These are phyloP conservation scores for Rhincodon typus DNA, from an alignment of 2,797 vertebrate species.

Conservation along the genomic window DNA sequence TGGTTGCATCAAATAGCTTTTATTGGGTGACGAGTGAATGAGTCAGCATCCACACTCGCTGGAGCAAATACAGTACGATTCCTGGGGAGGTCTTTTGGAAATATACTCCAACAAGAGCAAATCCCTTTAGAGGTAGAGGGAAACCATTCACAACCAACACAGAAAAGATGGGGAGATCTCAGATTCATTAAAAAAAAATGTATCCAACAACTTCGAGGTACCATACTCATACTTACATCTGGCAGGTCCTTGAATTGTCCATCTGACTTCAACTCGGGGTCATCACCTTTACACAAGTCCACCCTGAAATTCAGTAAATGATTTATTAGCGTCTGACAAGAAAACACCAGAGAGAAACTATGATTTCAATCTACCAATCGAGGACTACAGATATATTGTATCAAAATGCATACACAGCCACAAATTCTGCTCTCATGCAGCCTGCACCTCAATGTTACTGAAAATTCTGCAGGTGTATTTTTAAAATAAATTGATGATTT, in stretches of 20 bases:
- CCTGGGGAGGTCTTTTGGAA: neutral
- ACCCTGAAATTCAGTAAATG: neutral
- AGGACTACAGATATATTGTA: neutral
- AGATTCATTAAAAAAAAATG: neutral
- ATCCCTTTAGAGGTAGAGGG: too few species aligned
- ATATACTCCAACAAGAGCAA: neutral
- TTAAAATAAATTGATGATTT: neutral
- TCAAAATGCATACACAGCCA: neutral
- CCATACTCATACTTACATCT: constrained; percentile 22
- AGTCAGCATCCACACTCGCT: neutral
- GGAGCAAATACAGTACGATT: neutral
- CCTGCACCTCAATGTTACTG: neutral
- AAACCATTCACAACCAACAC: neutral
- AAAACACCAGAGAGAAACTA: neutral
- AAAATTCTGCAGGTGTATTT: neutral
- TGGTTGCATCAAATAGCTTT: too few species aligned
- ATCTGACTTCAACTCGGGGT: neutral
- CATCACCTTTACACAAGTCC: constrained; percentile 29
- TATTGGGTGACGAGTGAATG: too few species aligned
- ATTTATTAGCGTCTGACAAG: neutral
- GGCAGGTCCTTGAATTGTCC: constrained; percentile 19
- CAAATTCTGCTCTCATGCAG: neutral
- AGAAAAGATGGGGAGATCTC: neutral
- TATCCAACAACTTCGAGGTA: neutral
- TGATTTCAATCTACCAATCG: neutral